These are phyloP conservation scores for Odontophorus gujanensis DNA, from an alignment of 2,113 vertebrate genomes.

Conservation along the genomic window DNA sequence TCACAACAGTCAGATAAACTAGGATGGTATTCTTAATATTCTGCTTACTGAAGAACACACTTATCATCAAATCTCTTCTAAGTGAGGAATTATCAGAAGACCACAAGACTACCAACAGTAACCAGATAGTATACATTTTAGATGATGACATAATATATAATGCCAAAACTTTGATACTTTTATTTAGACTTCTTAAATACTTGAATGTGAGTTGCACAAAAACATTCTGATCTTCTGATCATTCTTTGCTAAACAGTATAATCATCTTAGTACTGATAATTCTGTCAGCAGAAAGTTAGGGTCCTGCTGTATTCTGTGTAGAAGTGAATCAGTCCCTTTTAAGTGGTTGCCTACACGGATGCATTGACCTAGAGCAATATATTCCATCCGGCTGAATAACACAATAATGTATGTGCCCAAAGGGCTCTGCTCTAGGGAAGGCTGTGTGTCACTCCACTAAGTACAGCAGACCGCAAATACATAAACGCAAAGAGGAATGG, in stretches of 20 bases:
- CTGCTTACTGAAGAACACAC: background rate
- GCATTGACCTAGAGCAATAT: constrained; percentile 38
- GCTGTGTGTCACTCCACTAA: constrained; percentile 10
- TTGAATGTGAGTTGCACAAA: background rate
- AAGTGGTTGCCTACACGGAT: background rate
- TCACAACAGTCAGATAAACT: background rate
- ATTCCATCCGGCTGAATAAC: constrained; percentile 31
- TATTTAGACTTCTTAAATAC: background rate
- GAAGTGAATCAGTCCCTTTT: constrained; percentile 13
- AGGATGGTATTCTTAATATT: background rate
- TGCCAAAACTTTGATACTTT: background rate
- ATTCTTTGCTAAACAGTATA: background rate
- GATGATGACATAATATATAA: background rate
- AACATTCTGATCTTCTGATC: background rate
- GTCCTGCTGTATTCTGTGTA: background rate
- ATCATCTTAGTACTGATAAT: background rate
- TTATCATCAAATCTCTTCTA: background rate
- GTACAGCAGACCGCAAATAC: constrained; percentile 23
- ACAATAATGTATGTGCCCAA: constrained; percentile 1
- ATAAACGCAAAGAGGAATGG: background rate
- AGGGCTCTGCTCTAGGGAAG: constrained; percentile 32
- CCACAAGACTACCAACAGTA: background rate
- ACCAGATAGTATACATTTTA: background rate
- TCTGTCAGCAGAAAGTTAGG: background rate
- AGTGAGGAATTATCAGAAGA: background rate